phyloP scores from a whole-genome alignment of 2,888 invertebrate genomes.

The Dasysyrphus albostriatus region DNA sequence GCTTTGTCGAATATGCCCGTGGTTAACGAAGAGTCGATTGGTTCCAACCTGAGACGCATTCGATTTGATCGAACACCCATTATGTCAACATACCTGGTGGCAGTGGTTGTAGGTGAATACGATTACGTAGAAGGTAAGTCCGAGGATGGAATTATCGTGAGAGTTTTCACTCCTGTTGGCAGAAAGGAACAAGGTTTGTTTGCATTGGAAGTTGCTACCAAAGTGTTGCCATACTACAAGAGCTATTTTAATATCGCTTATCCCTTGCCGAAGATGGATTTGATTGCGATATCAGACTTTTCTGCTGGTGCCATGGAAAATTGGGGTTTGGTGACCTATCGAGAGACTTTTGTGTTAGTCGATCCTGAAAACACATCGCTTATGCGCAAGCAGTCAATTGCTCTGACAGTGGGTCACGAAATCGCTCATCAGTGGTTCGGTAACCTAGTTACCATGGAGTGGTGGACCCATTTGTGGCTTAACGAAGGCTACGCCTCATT shows the following conservation, averaged over 20 bases:
- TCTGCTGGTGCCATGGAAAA: slow-evolving; percentile 99
- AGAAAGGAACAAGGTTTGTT: slow-evolving; percentile 96
- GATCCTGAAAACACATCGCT: slow-evolving; percentile 96
- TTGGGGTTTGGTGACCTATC: slow-evolving; percentile 97
- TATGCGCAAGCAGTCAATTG: slow-evolving; percentile 92
- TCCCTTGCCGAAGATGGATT: slow-evolving; percentile 97
- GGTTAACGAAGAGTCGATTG: slow-evolving; percentile 84
- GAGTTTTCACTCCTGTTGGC: slow-evolving; percentile 94
- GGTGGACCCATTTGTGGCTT: slow-evolving; percentile 98
- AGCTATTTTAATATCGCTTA: slow-evolving; percentile 97
- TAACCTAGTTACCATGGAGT: slow-evolving; percentile 98
- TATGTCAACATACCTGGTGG: slow-evolving; percentile 98
- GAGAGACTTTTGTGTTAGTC: slow-evolving; percentile 95
- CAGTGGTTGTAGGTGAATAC: slow-evolving; percentile 97
- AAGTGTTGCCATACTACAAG: slow-evolving; percentile 96
- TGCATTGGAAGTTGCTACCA: slow-evolving; percentile 95
- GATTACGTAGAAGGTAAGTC: slow-evolving; percentile 95
- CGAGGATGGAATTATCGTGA: slow-evolving; percentile 91
- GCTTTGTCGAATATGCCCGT: slow-evolving; percentile 97
- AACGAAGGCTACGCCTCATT: slow-evolving; percentile 99
- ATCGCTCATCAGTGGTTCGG: slow-evolving; percentile 99
- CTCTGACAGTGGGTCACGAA: slow-evolving; percentile 95
- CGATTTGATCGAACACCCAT: slow-evolving; percentile 93
- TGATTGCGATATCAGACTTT: slow-evolving; percentile 98
- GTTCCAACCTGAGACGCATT: slow-evolving; percentile 85